Evolutionary conservation across 2,113 vertebrate species (phyloP), one percentile per base, ranked within the genome.

Genomic region (Tychaedon coryphoeus): DNA sequence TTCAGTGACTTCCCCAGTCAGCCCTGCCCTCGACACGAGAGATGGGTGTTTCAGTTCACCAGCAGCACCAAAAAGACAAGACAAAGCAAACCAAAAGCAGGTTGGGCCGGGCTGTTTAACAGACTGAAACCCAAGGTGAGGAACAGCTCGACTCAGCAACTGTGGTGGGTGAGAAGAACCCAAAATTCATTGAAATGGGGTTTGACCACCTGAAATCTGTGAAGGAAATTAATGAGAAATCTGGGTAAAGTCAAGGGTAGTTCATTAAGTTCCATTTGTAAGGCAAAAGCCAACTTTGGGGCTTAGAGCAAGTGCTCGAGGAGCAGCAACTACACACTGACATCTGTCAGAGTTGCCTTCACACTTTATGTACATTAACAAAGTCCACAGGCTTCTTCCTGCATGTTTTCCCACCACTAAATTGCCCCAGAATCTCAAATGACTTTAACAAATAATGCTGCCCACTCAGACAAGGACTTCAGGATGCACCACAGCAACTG

Each of bases 41-140:
- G 3, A 56, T 2, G 61, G 78, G 70, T 40, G 91, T 88, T 94
- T 81, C 26, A 0, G 58, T 77, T 95, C 83, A 20, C 42, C 58
- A 23, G 36, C 72, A 66, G 83, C 82, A 34, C 6, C 78, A 26
- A 85, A 75, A 77, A 56, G 61, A 58, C 43, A 60, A 82, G 88
- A 65, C 3, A 38, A 93, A 96, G 83, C 64, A 92, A 83, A 83
- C 28, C 64, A 61, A 48, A 82, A 78, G 92, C 64, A 28, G 25
- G 15, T 14, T 77, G 76, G 64, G 77, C 88, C 78, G 91, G 81
- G 61, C 51, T 85, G 70, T 64, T 92, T 42, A 50, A 87, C 73
- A 60, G 70, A 53, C 25, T 0, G 9, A 93, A 95, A 92, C 61
- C n/a, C 45, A 18, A 65, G 19, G 65, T 1, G 9, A 69, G 61